phyloP scores from a whole-genome alignment of 2,113 vertebrate genomes.

The Dipodomys merriami region DNA sequence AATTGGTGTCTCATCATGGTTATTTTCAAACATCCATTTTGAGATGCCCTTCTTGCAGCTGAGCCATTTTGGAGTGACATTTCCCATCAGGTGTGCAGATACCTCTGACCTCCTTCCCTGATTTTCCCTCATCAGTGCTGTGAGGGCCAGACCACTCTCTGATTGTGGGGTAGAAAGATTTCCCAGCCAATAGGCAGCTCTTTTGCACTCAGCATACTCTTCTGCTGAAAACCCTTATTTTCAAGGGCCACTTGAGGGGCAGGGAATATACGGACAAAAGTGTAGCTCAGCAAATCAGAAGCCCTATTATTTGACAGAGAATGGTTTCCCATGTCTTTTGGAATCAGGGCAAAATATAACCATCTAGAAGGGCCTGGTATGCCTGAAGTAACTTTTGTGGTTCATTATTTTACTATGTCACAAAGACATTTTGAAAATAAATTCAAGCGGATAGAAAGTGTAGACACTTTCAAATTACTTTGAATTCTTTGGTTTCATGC shows the following conservation, averaged over 20 bases:
- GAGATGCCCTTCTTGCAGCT: slow-evolving; percentile 51
- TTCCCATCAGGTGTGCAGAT: slow-evolving; percentile 67
- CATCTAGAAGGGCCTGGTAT: not conserved
- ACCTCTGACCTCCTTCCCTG: not conserved
- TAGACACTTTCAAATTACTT: slow-evolving; percentile 28
- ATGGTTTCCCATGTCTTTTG: slow-evolving; percentile 42
- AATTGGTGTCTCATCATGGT: slow-evolving; percentile 68
- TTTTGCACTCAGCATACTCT: not conserved
- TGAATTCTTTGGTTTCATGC: slow-evolving; percentile 27
- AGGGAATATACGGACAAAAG: slow-evolving; percentile 22
- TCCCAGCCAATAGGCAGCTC: not conserved
- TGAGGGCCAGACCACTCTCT: not conserved
- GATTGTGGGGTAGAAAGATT: not conserved
- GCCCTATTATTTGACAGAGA: slow-evolving; percentile 21
- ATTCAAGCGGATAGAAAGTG: not conserved
- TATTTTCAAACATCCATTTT: slow-evolving; percentile 60
- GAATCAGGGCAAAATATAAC: not conserved
- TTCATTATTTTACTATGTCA: not conserved
- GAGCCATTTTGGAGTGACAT: slow-evolving; percentile 66
- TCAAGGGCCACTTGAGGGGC: slow-evolving; percentile 46
- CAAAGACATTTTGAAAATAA: slow-evolving; percentile 18
- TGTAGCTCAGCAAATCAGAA: slow-evolving; percentile 25
- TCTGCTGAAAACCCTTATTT: slow-evolving; percentile 51
- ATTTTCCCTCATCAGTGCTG: not conserved
- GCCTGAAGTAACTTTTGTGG: not conserved